Evolutionary conservation across 2,888 invertebrate genomes (phyloP).

Genomic region (Heliothis peltigera): DNA sequence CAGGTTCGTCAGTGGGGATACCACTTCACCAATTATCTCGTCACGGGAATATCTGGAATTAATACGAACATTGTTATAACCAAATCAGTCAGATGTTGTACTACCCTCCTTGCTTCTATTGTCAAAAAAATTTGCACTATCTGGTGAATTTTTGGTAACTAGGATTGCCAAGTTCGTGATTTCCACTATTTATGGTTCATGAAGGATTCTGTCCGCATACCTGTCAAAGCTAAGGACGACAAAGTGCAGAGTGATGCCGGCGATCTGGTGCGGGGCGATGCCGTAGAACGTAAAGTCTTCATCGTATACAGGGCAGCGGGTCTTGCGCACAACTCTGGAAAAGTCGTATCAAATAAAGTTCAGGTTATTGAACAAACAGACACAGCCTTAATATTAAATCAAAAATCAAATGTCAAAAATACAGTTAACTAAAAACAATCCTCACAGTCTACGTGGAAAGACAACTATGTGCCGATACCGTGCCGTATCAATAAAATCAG

Average conservation of each 20-base stretch:
- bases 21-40: constrained; percentile 99
- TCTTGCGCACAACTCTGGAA: constrained; percentile 96
- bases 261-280: constrained; percentile 95
- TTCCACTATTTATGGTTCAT: too few relatives aligned
- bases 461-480: too few relatives aligned
- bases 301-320: constrained; percentile 98
- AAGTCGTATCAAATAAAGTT: constrained; percentile 11
- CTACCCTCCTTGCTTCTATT: too few relatives aligned
- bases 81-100: too few relatives aligned
- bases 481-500: too few relatives aligned
- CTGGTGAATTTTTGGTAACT: too few relatives aligned
- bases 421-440: too few relatives aligned
- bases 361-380: background rate
- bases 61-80: background rate
- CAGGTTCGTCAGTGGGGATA: constrained; percentile 95
- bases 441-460: too few relatives aligned
- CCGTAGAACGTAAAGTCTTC: constrained; percentile 99
- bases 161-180: too few relatives aligned
- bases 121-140: too few relatives aligned
- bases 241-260: constrained; percentile 97
- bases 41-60: constrained; percentile 97
- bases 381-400: too few relatives aligned
- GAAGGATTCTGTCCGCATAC: constrained; percentile 30
- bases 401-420: background rate
- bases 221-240: constrained; percentile 98